phyloP scores from a whole-genome alignment of 2,113 vertebrate genomes.

The Serilophus lunatus region DNA sequence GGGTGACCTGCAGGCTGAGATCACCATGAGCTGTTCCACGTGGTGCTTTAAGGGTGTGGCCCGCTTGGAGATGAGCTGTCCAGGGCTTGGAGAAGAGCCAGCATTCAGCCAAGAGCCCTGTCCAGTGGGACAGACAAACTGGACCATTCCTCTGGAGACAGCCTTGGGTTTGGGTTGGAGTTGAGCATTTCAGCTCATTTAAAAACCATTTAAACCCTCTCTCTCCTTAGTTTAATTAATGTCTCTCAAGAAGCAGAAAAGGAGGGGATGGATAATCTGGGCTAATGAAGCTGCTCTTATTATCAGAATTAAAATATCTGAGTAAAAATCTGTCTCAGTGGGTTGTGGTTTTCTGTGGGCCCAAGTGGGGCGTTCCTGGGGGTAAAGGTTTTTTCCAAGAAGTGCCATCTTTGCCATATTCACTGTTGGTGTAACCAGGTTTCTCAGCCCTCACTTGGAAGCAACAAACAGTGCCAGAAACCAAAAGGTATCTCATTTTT shows the following conservation, averaged over 20 bases:
- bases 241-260: background rate
- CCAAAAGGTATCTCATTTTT: background rate
- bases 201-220: background rate
- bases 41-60: background rate
- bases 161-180: background rate
- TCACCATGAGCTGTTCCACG: background rate
- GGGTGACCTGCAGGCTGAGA: background rate
- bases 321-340: background rate
- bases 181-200: background rate
- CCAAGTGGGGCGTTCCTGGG: background rate
- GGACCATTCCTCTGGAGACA: fast-evolving
- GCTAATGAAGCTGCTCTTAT: background rate
- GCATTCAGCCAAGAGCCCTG: background rate
- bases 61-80: background rate
- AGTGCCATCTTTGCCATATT: background rate
- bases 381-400: background rate
- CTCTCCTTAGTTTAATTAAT: background rate
- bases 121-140: background rate
- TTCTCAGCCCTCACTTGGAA: background rate
- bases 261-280: background rate
- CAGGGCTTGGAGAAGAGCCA: background rate
- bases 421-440: background rate
- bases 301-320: background rate
- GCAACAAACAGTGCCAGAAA: background rate
- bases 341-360: background rate